Base-by-base conservation (phyloP, 37 sponge, comb jelly and placozoan genomes). In the Ephydatia muelleri region DNA sequence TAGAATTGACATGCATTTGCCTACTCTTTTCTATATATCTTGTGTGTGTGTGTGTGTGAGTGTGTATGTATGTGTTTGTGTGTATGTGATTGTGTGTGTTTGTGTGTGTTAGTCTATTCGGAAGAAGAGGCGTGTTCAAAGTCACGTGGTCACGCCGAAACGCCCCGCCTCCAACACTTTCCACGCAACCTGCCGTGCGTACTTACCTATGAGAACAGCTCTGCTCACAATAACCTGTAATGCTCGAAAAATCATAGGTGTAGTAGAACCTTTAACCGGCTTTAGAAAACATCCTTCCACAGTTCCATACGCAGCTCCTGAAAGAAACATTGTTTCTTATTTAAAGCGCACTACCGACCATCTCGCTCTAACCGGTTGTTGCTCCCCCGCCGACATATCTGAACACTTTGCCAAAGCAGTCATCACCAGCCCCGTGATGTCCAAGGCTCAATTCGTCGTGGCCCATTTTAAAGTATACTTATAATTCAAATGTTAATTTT, bases 271-370 rank as follows among this genome's bases (percentile, higher is more conserved):
- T 29, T 81, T 85, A 11, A 88, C 68, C 3, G 89, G 92, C 8
- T 31, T 82, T 32, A 88, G 67, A 48, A 92, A 88, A 28, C 92
- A 92, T 1, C 72, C 85, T 43, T 88, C 92, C 19, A 82, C 82
- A 30, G 89, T 57, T 22, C 92, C 92, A 69, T 70, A 82, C 9
- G 38, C 49, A 26, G 67, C 86, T 68, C 92, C 92, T 92, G 71
- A 32, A 75, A 57, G 16, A 1, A 57, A 57, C 19, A 16, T 57
- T 57, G n/a, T n/a, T 27, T 70, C 40, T 79, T 69, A 78, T 72
- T 49, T 85, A 79, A 70, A 40, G 72, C 82, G 65, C 78, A 80
- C 75, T 67, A 21, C 72, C 13, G 28, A 78, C 1, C 80, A 37
- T 27, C 28, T 26, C 13, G 28, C 12, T 25, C 81, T 47, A 13